Base-by-base conservation (phyloP, 2,888 invertebrate species). In the Yponomeuta plumbellus region DNA sequence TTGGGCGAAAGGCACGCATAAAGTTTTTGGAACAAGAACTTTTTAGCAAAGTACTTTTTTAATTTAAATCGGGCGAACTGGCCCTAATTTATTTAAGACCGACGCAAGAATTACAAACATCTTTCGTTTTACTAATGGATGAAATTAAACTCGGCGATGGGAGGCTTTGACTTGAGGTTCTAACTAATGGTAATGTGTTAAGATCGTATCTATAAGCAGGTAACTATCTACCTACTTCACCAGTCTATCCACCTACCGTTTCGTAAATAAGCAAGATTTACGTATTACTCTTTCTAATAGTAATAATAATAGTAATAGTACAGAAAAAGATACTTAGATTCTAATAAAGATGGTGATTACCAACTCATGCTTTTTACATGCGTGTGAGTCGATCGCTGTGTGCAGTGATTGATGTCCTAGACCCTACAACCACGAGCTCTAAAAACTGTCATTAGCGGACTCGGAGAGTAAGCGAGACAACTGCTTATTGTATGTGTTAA, bases 391-490 rank as follows among this genome's bases (percentile, higher is more conserved):
- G 44, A 11, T 44, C 22, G 34, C 20, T 34, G 6, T 22, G 40
- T 20, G 20, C 52, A 11, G 26, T 65, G 65, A 65, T 65, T 65
- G 34, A 65, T 65, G 65, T 64, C 52, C 64, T 64, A 26, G 58
- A 34, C 34, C 26, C 65, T 20, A 23, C 26, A 39, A 26, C 34
- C 20, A 20, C 20, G 10, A 34, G 57, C 13, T 17, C 65, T 65
- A 65, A 65, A 65, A 65, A 65, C 57, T 58, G 23, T 65, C 65
- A 65, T 65, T 65, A 65, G 20, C 26, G 2, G 64, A 64, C 22
- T 11, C 8, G 26, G 62, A 34, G 26, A 20, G 62, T n/a, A 40
- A 20, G 62, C 11, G n/a, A 10, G n/a, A n/a, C 23, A 34, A 34
- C 61, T 17, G 34, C 23, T 34, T 59, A 59, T 23, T 22, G 11